Evolutionary conservation across 2,888 invertebrate genomes (phyloP).

Genomic region (Drosophila rubida): DNA sequence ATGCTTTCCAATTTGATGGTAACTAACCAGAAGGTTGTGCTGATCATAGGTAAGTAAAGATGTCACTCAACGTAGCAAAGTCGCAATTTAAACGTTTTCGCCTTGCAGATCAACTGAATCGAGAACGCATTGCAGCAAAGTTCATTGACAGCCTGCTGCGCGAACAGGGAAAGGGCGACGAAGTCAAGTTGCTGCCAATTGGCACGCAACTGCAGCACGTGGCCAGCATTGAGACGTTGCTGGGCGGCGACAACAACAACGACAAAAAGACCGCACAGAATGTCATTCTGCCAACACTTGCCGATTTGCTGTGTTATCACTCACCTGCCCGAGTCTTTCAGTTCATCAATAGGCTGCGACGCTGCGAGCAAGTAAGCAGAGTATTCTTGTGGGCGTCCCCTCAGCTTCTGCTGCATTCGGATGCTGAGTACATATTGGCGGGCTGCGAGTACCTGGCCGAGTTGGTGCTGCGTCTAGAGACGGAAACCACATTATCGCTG

Average conservation of each 20-base stretch:
- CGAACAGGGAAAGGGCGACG: conserved; percentile 78
- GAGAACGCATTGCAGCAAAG: conserved; percentile 79
- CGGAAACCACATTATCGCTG: conserved; percentile 69
- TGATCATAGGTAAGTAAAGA: conserved; percentile 80
- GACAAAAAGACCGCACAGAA: conserved; percentile 63
- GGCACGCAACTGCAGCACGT: conserved; percentile 58
- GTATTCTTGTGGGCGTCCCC: conserved; percentile 82
- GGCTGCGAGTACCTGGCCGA: conserved; percentile 83
- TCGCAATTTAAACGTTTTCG: background rate
- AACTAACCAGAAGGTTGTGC: conserved; percentile 80
- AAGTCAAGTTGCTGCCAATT: conserved; percentile 67
- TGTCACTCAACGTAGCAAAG: background rate
- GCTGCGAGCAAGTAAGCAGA: conserved; percentile 73
- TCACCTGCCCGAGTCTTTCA: conserved; percentile 75
- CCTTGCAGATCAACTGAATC: conserved; percentile 79
- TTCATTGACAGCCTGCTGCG: conserved; percentile 76
- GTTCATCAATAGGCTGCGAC: conserved; percentile 75
- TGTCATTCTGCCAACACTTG: conserved; percentile 79
- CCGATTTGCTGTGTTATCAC: conserved; percentile 77
- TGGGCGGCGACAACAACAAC: conserved; percentile 31
- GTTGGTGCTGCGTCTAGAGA: conserved; percentile 76
- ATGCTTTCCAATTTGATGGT: conserved; percentile 83
- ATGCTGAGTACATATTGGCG: conserved; percentile 75
- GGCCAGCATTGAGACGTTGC: conserved; percentile 59
- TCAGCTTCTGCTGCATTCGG: conserved; percentile 65